These are phyloP conservation scores for Saiga tatarica DNA, from an alignment of 2,113 vertebrate species.

Conservation along the genomic window DNA sequence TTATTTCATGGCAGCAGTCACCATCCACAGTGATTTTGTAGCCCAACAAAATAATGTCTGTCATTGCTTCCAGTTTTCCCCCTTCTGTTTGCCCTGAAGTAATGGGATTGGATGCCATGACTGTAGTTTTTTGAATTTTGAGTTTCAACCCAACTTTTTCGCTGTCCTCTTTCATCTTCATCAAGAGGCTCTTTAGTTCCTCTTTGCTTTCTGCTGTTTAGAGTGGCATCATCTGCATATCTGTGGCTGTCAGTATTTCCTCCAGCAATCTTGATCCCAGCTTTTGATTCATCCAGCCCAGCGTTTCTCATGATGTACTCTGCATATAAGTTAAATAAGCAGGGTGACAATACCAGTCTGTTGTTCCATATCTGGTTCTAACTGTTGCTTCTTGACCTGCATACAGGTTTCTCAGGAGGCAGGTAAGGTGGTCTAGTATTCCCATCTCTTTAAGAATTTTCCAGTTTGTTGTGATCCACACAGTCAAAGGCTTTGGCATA, in stretches of 20 bases:
- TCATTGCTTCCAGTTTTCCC: background rate
- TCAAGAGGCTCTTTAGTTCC: background rate
- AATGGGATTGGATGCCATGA: background rate
- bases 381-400: background rate
- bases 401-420: background rate
- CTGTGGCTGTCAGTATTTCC: background rate
- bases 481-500: background rate
- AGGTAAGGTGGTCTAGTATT: background rate
- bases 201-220: background rate
- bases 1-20: background rate
- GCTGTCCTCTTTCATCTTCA: background rate
- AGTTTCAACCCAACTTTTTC: background rate
- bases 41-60: background rate
- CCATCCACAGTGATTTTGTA: background rate
- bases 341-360: background rate
- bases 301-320: background rate
- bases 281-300: background rate
- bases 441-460: background rate
- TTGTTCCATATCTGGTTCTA: background rate
- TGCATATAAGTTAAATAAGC: background rate
- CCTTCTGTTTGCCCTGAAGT: background rate
- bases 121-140: background rate
- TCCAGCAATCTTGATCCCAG: background rate
- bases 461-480: background rate
- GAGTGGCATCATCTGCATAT: background rate